Conservation (phyloP, 64 coral and sea anemone genomes). For the Pocillopora verrucosa region DNA sequence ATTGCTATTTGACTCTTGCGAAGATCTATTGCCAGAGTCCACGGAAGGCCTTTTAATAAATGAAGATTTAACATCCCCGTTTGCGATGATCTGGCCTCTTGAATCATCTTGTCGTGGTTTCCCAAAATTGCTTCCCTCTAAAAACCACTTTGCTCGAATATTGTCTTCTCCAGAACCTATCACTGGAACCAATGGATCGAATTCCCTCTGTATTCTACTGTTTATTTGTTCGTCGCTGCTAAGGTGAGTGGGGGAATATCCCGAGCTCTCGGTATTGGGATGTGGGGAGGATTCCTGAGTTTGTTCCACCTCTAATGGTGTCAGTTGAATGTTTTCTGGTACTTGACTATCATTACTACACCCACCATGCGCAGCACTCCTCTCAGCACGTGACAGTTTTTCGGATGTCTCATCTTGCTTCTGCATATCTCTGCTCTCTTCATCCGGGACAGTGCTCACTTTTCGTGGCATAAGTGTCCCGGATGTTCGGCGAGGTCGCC, state of each 20-base stretch:
- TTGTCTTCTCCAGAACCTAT: neutral
- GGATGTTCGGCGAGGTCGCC: slow-evolving; percentile 8
- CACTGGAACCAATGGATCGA: neutral
- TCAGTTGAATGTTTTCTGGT: neutral
- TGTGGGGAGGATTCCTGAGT: neutral
- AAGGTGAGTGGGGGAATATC: neutral
- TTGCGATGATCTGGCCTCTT: neutral
- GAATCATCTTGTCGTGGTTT: neutral
- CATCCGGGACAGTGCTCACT: neutral
- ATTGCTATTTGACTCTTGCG: neutral
- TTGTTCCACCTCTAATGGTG: neutral
- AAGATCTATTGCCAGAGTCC: neutral
- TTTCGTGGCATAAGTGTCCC: neutral
- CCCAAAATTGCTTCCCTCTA: neutral
- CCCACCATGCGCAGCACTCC: neutral
- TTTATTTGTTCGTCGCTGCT: neutral
- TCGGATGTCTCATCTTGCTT: neutral
- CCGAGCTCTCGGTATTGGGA: too few species aligned
- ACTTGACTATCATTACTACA: neutral
- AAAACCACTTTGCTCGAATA: slow-evolving; percentile 26
- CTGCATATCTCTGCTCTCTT: neutral
- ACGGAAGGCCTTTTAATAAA: slow-evolving; percentile 2
- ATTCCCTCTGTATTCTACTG: neutral
- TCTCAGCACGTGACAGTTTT: neutral
- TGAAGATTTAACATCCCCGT: neutral